These are phyloP conservation scores for Catharus ustulatus DNA, from an alignment of 2,797 vertebrate genomes.

Conservation along the genomic window DNA sequence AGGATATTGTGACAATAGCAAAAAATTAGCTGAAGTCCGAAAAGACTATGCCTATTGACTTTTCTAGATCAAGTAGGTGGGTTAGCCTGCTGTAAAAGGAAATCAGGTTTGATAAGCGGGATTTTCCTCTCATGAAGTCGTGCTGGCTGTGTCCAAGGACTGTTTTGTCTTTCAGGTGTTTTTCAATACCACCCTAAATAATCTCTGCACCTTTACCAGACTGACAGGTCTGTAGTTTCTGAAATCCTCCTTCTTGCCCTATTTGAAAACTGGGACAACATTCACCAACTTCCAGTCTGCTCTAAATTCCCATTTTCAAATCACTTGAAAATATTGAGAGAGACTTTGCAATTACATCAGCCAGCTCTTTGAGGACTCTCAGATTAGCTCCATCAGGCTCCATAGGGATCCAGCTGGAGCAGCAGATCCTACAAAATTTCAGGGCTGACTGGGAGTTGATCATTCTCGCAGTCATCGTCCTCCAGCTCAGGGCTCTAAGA, in stretches of 20 bases:
- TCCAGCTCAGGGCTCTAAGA: background rate
- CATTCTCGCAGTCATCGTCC: background rate
- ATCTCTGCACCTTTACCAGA: background rate
- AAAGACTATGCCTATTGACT: background rate
- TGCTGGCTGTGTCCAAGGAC: background rate
- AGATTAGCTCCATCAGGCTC: too few relatives aligned
- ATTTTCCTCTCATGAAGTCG: background rate
- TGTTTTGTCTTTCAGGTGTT: background rate
- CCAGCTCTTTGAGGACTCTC: background rate
- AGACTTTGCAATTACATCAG: background rate
- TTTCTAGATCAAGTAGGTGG: background rate
- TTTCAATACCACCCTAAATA: background rate
- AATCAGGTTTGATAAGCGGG: background rate
- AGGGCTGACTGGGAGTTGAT: fast-evolving
- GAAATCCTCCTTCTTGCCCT: background rate
- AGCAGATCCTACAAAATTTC: background rate
- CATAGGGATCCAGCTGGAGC: background rate
- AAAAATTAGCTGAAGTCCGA: background rate
- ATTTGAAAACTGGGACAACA: fast-evolving
- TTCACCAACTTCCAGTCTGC: background rate
- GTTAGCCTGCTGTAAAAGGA: background rate
- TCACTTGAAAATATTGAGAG: background rate
- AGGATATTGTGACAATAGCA: background rate
- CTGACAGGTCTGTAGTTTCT: background rate
- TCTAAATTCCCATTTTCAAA: background rate